Percentiles rank a stretch among this genome's conserved stretches.
Evolutionary conservation across 2,797 vertebrate species (phyloP).

Genomic region (Hybognathus amarus): DNA sequence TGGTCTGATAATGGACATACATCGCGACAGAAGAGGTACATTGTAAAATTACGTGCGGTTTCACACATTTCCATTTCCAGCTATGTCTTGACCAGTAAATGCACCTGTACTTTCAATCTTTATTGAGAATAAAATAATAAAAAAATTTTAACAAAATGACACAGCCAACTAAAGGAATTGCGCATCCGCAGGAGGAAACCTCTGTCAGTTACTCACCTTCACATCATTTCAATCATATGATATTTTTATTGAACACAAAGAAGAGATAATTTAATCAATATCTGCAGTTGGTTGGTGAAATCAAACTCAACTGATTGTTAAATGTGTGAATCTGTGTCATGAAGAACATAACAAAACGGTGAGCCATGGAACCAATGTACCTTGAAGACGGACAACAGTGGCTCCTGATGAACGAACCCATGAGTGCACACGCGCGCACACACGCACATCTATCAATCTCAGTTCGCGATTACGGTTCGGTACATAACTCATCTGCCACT

Average conservation of each 20-base stretch:
- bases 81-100: not conserved
- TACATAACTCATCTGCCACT: constrained; percentile 59
- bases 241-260: not conserved
- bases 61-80: not conserved
- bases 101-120: not conserved
- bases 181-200: not conserved
- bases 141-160: not conserved
- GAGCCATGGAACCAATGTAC: constrained; percentile 38
- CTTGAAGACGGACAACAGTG: constrained; percentile 28
- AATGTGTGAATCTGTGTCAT: not conserved
- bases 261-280: not conserved
- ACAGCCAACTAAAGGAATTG: not conserved
- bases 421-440: constrained; percentile 10
- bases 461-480: constrained; percentile 49
- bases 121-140: no score
- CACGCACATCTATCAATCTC: constrained; percentile 47
- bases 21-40: not conserved
- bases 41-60: not conserved
- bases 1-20: not conserved
- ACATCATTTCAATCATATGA: not conserved
- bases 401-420: constrained; percentile 7
- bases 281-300: not conserved
- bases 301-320: not conserved
- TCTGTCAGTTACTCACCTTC: not conserved
- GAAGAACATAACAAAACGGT: constrained; percentile 14